Percentiles rank a stretch among this genome's conserved stretches.
Conservation (phyloP, 2,888 invertebrate genomes). For the Octodonta nipae region DNA sequence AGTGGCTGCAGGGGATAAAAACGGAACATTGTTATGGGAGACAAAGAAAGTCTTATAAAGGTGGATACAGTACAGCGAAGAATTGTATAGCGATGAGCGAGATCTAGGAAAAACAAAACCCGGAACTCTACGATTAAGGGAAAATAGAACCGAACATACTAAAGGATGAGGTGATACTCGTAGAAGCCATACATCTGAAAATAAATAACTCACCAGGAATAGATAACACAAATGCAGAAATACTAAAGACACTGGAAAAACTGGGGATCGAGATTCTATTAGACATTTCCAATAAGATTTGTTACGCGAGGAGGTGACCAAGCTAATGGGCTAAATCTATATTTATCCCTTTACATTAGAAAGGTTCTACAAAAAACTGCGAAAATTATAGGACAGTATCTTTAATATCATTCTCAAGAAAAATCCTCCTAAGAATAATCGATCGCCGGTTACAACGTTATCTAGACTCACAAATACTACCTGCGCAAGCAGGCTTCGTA, state of each 20-base stretch:
- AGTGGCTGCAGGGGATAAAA: slow-evolving; percentile 1
- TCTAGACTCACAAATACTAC: too few species aligned
- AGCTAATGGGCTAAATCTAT: not conserved
- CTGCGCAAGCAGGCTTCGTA: too few species aligned
- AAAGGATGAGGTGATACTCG: slow-evolving; percentile 1
- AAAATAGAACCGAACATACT: slow-evolving; percentile 1
- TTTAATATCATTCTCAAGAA: not conserved
- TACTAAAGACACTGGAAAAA: not conserved
- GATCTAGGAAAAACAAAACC: too few species aligned
- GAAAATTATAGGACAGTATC: slow-evolving; percentile 1
- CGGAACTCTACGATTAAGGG: not conserved
- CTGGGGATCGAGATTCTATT: not conserved
- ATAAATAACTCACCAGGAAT: too few species aligned
- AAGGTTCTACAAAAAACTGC: slow-evolving; percentile 1
- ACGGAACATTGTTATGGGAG: too few species aligned
- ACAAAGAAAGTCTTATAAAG: slow-evolving; percentile 1
- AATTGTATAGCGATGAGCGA: too few species aligned
- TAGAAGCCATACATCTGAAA: too few species aligned
- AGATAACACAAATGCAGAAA: too few species aligned
- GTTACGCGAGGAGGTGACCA: not conserved
- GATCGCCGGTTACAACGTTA: not conserved
- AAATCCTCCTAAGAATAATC: slow-evolving; percentile 1
- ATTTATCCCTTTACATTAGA: not conserved
- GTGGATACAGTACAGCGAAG: slow-evolving; percentile 1
- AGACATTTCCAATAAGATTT: slow-evolving; percentile 1